Evolutionary conservation across 2,797 vertebrate genomes (phyloP).

Genomic region (Masticophis lateralis): DNA sequence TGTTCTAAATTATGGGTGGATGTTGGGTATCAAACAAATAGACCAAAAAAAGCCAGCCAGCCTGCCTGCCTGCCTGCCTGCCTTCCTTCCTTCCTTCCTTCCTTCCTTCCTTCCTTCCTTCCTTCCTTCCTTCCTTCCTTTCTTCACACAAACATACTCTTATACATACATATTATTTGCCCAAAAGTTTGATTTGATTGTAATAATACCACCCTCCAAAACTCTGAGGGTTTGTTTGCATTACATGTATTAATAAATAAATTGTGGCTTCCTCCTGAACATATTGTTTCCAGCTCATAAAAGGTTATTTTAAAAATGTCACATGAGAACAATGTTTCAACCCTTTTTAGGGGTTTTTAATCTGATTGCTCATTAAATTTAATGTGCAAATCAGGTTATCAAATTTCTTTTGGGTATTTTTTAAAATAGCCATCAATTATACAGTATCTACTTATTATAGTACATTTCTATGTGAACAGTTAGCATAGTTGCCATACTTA

Average conservation of each 20-base stretch:
- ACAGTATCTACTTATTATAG: neutral
- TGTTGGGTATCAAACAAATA: neutral
- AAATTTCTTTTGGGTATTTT: neutral
- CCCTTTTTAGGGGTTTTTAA: neutral
- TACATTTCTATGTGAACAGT: neutral
- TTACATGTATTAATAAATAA: neutral
- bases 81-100: too few relatives aligned
- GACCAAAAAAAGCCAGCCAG: too few relatives aligned
- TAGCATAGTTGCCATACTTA: neutral
- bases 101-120: neutral
- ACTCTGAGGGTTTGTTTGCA: neutral
- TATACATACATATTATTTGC: neutral
- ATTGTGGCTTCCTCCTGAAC: neutral
- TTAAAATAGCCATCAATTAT: neutral
- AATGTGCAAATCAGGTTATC: neutral
- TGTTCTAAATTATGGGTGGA: neutral
- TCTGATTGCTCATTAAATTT: neutral
- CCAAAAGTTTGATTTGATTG: neutral
- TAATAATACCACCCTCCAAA: neutral
- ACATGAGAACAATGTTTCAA: neutral
- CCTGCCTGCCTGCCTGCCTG: too few relatives aligned
- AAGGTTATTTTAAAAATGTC: neutral
- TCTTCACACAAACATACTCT: too few relatives aligned
- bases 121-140: too few relatives aligned
- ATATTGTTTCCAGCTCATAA: neutral